phyloP scores from a whole-genome alignment of 2,797 vertebrate genomes.

The Aldrovandia affinis region DNA sequence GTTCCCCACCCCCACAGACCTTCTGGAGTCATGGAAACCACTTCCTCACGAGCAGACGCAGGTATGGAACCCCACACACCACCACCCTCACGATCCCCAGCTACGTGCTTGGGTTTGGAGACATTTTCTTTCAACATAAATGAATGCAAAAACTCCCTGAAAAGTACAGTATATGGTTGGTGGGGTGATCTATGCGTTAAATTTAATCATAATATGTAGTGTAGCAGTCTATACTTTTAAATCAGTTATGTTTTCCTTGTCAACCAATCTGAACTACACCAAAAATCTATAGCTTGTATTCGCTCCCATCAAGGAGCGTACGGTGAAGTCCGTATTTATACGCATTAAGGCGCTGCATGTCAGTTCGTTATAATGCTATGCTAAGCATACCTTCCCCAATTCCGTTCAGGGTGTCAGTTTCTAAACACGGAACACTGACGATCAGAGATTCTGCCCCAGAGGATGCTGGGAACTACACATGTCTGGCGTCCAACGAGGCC shows the following conservation, averaged over 20 bases:
- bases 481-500: conserved; percentile 76
- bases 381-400: conserved; percentile 38
- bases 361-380: neutral
- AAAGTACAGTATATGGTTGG: neutral
- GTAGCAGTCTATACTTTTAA: neutral
- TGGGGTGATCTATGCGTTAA: too few relatives aligned
- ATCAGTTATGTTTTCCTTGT: neutral
- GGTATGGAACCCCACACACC: conserved; percentile 69
- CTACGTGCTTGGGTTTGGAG: neutral
- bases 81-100: conserved; percentile 55
- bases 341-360: neutral
- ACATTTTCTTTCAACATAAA: neutral
- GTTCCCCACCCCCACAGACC: conserved; percentile 76
- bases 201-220: too few relatives aligned
- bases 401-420: conserved; percentile 72
- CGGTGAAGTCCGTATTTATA: neutral
- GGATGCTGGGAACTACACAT: conserved; percentile 91
- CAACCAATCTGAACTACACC: neutral
- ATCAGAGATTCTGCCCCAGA: conserved; percentile 78
- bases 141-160: neutral
- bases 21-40: conserved; percentile 83
- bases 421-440: conserved; percentile 75
- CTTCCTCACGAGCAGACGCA: conserved; percentile 72
- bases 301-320: neutral
- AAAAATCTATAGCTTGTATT: neutral